Conservation (phyloP, 2,113 vertebrate species). For the Rattus rattus region DNA sequence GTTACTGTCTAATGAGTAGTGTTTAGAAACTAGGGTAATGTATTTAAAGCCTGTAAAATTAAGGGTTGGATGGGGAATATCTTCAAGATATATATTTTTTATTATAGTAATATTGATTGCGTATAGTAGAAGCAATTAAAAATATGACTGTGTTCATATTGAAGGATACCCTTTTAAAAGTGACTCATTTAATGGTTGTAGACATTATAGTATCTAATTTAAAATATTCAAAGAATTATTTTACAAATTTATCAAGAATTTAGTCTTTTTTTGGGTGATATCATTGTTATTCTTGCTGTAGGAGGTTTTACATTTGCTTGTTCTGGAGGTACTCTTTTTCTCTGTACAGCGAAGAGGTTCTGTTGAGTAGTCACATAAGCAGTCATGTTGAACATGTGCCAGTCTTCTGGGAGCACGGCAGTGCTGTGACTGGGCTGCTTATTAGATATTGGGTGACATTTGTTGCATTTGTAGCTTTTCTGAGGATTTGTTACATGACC, state of each 20-base stretch:
- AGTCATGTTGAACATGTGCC: slow-evolving; percentile 20
- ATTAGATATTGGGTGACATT: slow-evolving; percentile 20
- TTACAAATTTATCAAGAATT: slow-evolving; percentile 9
- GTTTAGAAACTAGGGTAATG: not conserved
- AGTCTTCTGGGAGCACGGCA: not conserved
- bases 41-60: slow-evolving; percentile 33
- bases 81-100: slow-evolving; percentile 23
- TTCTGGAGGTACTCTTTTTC: slow-evolving; percentile 29
- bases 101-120: not conserved
- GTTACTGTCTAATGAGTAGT: slow-evolving; percentile 51
- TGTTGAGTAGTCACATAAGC: not conserved
- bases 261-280: slow-evolving; percentile 18
- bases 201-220: slow-evolving; percentile 42
- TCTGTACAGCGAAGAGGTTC: slow-evolving; percentile 30
- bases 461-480: slow-evolving; percentile 51
- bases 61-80: not conserved
- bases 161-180: not conserved
- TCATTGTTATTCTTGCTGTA: slow-evolving; percentile 11
- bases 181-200: slow-evolving; percentile 38
- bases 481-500: not conserved
- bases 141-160: slow-evolving; percentile 2
- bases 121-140: slow-evolving; percentile 10
- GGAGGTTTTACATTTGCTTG: slow-evolving; percentile 37
- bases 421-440: not conserved
- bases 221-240: slow-evolving; percentile 30